Conservation (phyloP, 2,113 vertebrate species). For the Oncorhynchus keta region DNA sequence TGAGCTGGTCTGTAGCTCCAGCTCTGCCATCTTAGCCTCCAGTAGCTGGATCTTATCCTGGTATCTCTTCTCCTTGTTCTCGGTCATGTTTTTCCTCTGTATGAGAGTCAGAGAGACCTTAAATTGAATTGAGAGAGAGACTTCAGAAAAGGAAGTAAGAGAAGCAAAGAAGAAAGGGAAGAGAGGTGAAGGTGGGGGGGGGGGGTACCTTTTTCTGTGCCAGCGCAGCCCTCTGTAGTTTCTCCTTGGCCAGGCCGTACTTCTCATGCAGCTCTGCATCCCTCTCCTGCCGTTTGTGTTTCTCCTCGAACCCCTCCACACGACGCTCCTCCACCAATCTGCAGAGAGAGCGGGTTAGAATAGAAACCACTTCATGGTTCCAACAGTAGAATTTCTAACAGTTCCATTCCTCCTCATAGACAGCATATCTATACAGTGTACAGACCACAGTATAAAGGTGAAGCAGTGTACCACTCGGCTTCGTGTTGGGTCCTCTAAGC, state of each 20-base stretch:
- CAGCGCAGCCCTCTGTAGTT: conserved; percentile 81
- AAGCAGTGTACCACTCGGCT: conserved; percentile 79
- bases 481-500: conserved; percentile 83
- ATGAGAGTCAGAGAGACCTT: conserved; percentile 2
- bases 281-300: conserved; percentile 79
- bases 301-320: conserved; percentile 86
- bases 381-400: too few relatives aligned
- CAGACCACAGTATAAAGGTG: too few relatives aligned
- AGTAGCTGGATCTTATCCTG: conserved; percentile 85
- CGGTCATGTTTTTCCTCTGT: conserved; percentile 86
- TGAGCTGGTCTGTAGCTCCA: conserved; percentile 85
- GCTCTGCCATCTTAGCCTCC: conserved; percentile 87
- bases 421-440: too few relatives aligned
- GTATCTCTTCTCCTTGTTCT: conserved; percentile 85
- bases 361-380: not conserved
- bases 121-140: not conserved
- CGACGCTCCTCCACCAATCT: conserved; percentile 81
- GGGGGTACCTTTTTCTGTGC: conserved; percentile 89
- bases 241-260: conserved; percentile 80
- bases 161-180: not conserved
- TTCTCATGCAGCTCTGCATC: conserved; percentile 81
- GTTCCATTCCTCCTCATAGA: too few relatives aligned
- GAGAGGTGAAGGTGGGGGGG: too few relatives aligned
- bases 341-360: conserved; percentile 9
- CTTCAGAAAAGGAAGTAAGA: not conserved